Percentiles rank a stretch among this genome's conserved stretches.
Evolutionary conservation across 2,113 vertebrate species (phyloP).

Genomic region (Apistogramma diplotaenia): DNA sequence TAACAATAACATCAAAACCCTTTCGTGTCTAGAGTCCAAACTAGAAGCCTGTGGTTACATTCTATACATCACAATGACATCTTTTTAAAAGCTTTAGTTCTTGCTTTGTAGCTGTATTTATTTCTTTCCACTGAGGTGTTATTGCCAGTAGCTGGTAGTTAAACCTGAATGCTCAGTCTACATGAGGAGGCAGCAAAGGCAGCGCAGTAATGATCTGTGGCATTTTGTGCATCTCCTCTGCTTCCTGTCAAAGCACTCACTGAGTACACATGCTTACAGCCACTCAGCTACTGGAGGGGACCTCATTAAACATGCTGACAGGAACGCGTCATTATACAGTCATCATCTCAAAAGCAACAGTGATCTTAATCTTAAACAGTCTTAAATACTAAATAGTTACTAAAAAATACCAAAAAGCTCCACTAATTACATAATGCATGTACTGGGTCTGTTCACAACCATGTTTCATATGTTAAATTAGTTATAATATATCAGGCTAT

Average conservation of each 20-base stretch:
- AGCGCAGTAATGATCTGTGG: background rate
- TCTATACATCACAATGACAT: background rate
- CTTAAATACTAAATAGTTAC: background rate
- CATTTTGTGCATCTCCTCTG: background rate
- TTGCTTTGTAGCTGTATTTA: background rate
- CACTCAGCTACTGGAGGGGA: background rate
- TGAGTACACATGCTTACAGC: background rate
- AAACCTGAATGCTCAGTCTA: background rate
- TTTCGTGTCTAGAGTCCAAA: background rate
- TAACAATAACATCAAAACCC: background rate
- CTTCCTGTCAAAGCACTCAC: background rate
- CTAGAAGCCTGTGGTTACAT: background rate
- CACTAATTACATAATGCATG: background rate
- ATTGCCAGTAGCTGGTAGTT: background rate
- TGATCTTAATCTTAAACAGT: background rate
- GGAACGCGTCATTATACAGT: background rate
- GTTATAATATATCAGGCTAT: no score
- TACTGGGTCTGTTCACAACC: background rate
- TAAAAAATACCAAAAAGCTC: no score
- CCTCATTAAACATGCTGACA: constrained; percentile 7
- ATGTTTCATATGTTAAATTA: no score
- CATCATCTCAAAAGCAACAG: background rate
- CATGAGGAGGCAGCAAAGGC: background rate
- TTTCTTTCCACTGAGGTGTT: background rate
- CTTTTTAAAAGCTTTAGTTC: background rate